Evolutionary conservation across 1,140 invertebrate genomes (phyloP), one percentile per base, ranked within the genome.

Genomic region (Paralvinella palmiformis): DNA sequence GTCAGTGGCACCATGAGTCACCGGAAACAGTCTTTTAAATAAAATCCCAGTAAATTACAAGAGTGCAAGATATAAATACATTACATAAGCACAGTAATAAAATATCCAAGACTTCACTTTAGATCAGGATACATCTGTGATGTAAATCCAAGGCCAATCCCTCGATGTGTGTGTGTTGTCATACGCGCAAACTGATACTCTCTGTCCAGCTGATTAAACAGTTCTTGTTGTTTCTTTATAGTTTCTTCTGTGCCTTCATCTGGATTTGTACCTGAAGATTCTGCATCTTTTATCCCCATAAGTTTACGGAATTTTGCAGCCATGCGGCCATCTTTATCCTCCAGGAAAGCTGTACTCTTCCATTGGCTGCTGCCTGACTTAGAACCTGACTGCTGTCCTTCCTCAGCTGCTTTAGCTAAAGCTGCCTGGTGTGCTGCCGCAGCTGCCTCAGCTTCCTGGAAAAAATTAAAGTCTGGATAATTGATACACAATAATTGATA

Each of bases 111-210:
- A n/a, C n/a, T n/a, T n/a, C n/a, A n/a, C n/a, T n/a, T n/a, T n/a
- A n/a, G n/a, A n/a, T n/a, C n/a, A 10, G 67, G 59, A n/a, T 60
- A 22, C 4, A 41, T 35, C 65, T 76, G 68, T 52, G 77, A 81
- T 22, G 81, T 82, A 71, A 88, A 96, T 22, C 94, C 94, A 6
- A 96, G 82, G 0, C 93, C 94, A 1, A 96, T 87, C 4, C 94
- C 93, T 41, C 93, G 83, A 82, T 95, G 93, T 1, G 92, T 95
- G 78, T 96, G 94, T 0, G 94, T 96, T 13, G 91, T 89, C 62
- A 92, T 90, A 53, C 94, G 81, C 1, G 94, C 94, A 52, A 93
- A 91, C 80, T 95, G 91, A 75, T 97, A 97, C 75, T 97, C 92
- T 68, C 91, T 88, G 73, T 96, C 93, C 86, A 97, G 89, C 41